Percentiles rank a stretch among this genome's conserved stretches.
Conservation (phyloP, 2,888 invertebrate species). For the Dione vanillae region DNA sequence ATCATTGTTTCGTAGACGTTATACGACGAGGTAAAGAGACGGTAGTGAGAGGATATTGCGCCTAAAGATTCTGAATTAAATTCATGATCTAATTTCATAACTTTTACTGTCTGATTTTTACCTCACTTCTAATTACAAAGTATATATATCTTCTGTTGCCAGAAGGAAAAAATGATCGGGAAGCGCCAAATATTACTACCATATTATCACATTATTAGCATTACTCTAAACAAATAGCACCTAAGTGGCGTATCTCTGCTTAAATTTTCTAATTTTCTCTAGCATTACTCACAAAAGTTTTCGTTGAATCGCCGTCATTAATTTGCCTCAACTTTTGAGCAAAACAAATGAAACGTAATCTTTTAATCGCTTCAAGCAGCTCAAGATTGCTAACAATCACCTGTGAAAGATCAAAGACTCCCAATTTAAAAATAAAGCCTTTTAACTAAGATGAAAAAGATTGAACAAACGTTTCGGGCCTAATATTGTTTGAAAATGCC, state of each 20-base stretch:
- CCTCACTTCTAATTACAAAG: too few relatives aligned
- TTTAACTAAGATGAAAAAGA: constrained; percentile 10
- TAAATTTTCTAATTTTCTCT: not conserved
- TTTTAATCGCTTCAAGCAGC: constrained; percentile 38
- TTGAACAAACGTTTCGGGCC: constrained; percentile 12
- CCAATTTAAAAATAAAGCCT: constrained; percentile 20
- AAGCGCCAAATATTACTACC: too few relatives aligned
- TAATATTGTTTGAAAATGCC: constrained; percentile 16
- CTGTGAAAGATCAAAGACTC: constrained; percentile 36
- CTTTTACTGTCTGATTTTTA: too few relatives aligned
- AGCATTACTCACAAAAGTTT: constrained; percentile 21
- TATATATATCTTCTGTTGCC: too few relatives aligned
- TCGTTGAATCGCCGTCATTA: constrained; percentile 27
- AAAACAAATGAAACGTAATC: constrained; percentile 41
- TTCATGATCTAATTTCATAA: too few relatives aligned
- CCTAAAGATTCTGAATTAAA: too few relatives aligned
- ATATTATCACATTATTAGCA: not conserved
- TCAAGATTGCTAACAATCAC: constrained; percentile 29
- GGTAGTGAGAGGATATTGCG: too few relatives aligned
- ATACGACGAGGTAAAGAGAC: too few relatives aligned
- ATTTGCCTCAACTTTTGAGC: constrained; percentile 36
- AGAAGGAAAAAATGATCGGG: too few relatives aligned
- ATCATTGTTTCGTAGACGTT: not conserved
- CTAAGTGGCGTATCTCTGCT: not conserved
- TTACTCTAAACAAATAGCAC: not conserved